A percentile compares a stretch with the other conserved stretches of the same genome.
phyloP scores from a whole-genome alignment of 2,113 vertebrate species.

The Hippopotamus amphibius region DNA sequence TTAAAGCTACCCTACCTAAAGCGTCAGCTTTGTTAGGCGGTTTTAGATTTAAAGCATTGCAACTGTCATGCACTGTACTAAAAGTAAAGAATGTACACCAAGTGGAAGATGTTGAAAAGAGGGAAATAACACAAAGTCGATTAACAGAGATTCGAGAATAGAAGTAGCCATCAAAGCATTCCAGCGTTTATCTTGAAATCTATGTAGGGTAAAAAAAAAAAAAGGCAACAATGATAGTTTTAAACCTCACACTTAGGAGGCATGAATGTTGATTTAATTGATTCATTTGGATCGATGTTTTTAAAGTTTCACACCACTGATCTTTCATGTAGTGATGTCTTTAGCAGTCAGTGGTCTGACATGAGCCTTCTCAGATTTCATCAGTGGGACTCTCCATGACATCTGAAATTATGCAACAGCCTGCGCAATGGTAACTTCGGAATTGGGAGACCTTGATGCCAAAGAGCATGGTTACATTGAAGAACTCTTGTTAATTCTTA shows the following conservation, averaged over 20 bases:
- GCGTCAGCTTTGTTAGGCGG: conserved; percentile 55
- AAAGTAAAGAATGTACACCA: conserved; percentile 20
- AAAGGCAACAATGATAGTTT: conserved; percentile 56
- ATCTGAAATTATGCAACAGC: conserved; percentile 24
- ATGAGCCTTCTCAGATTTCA: conserved; percentile 66
- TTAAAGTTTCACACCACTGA: conserved; percentile 68
- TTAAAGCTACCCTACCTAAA: conserved; percentile 66
- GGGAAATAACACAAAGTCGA: conserved; percentile 57
- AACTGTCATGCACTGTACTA: background rate
- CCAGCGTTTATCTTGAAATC: conserved; percentile 12
- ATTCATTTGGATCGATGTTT: conserved; percentile 72
- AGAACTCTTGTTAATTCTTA: conserved; percentile 2
- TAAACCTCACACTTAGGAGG: conserved; percentile 37
- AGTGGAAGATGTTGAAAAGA: conserved; percentile 61
- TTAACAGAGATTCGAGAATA: conserved; percentile 55
- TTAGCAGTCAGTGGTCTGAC: conserved; percentile 77
- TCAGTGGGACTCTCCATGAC: conserved; percentile 59
- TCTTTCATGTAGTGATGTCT: conserved; percentile 67
- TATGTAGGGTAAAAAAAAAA: conserved; percentile 30
- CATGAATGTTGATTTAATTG: conserved; percentile 74
- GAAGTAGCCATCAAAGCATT: conserved; percentile 68
- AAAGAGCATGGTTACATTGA: background rate
- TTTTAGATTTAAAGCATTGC: conserved; percentile 77
- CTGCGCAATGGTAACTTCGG: background rate
- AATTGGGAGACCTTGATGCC: background rate